phyloP scores from a whole-genome alignment of 2,888 invertebrate species.

The Chirona hameri region DNA sequence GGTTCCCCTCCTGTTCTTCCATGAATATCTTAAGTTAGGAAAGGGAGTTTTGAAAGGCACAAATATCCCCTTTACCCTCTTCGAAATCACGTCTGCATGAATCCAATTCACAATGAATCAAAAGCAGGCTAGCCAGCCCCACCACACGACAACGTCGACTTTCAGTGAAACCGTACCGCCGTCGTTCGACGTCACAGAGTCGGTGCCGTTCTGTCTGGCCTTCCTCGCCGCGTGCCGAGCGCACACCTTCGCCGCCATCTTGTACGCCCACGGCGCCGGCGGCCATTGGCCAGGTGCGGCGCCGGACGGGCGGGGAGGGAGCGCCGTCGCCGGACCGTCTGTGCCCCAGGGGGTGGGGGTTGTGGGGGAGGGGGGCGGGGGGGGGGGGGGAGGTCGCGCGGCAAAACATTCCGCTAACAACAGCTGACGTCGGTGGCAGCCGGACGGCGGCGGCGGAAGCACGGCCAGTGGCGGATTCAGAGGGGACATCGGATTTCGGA shows the following conservation, averaged over 20 bases:
- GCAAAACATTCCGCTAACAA: background rate
- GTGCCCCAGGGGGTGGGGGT: background rate
- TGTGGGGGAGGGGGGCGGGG: background rate
- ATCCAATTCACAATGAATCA: too few relatives aligned
- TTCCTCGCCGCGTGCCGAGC: too few relatives aligned
- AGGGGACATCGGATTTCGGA: too few relatives aligned
- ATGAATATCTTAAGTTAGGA: too few relatives aligned
- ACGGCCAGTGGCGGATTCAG: background rate
- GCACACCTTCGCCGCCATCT: background rate
- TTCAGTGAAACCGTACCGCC: background rate
- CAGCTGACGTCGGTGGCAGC: background rate
- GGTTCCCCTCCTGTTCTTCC: too few relatives aligned
- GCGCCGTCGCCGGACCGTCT: background rate
- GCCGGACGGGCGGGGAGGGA: background rate
- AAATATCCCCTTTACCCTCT: too few relatives aligned
- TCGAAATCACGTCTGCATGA: too few relatives aligned
- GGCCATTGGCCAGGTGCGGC: constrained; percentile 1
- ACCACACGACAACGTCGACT: too few relatives aligned
- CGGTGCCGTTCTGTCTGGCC: background rate
- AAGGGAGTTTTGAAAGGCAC: too few relatives aligned
- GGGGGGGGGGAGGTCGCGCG: background rate
- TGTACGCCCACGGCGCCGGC: background rate
- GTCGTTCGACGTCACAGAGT: background rate
- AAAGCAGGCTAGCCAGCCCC: too few relatives aligned
- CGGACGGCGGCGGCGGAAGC: background rate